Evolutionary conservation across 2,888 invertebrate genomes (phyloP).

Genomic region (Neoitamus cyanurus): DNA sequence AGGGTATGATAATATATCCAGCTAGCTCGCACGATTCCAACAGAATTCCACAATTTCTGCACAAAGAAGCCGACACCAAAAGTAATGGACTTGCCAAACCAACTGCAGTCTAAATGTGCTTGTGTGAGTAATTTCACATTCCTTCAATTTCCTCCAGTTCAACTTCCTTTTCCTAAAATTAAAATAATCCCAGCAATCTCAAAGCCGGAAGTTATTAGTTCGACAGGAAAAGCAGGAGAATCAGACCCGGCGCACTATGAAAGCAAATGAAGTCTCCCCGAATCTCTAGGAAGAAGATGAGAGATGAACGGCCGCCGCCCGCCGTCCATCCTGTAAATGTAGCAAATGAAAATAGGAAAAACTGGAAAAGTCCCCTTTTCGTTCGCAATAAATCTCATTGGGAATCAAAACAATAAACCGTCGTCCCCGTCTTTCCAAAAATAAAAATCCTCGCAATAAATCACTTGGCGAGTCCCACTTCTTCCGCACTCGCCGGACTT

Average conservation of each 20-base stretch:
- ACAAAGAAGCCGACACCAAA: too few species aligned
- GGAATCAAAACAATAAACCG: constrained; percentile 52
- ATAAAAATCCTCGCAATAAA: constrained; percentile 48
- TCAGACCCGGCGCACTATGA: background rate
- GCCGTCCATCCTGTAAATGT: background rate
- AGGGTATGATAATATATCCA: too few species aligned
- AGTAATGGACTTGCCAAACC: too few species aligned
- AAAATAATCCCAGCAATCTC: constrained; percentile 27
- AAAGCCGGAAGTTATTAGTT: constrained; percentile 41
- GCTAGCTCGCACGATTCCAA: too few species aligned
- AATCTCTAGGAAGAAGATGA: background rate
- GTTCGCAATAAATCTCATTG: constrained; percentile 50
- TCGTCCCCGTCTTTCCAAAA: constrained; percentile 48
- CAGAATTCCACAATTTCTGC: too few species aligned
- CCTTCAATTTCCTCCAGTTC: background rate
- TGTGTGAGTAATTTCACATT: background rate
- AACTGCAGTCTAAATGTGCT: background rate
- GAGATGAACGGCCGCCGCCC: constrained; percentile 8
- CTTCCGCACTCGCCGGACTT: constrained; percentile 19
- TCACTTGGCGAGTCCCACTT: constrained; percentile 20
- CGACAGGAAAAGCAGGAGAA: background rate
- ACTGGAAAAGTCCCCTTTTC: constrained; percentile 37
- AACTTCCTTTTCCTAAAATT: background rate
- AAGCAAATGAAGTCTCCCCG: background rate
- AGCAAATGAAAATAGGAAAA: constrained; percentile 33